Evolutionary conservation across 2,888 invertebrate genomes (phyloP).

Genomic region (Spodoptera exigua): DNA sequence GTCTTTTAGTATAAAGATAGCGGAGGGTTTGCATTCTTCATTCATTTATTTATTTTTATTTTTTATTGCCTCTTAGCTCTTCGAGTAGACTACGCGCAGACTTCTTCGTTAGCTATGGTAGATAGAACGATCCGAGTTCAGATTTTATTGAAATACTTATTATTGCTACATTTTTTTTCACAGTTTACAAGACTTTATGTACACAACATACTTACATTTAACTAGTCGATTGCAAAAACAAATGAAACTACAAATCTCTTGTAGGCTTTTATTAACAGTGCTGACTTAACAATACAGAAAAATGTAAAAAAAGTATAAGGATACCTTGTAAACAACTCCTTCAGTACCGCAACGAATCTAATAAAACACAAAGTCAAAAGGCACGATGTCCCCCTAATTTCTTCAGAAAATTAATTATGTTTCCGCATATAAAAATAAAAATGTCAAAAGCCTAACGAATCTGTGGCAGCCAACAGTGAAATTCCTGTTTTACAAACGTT

Average conservation of each 20-base stretch:
- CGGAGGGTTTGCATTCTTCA: constrained; percentile 4
- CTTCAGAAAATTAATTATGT: constrained; percentile 27
- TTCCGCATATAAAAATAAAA: constrained; percentile 19
- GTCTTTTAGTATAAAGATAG: constrained; percentile 29
- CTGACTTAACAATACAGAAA: not conserved
- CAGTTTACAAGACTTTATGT: no score
- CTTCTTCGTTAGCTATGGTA: no score
- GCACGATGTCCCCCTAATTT: constrained; percentile 15
- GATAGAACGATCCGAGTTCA: no score
- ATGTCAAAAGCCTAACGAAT: constrained; percentile 8
- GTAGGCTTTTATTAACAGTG: no score
- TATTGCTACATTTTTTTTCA: no score
- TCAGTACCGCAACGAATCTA: not conserved
- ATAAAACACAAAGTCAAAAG: constrained; percentile 1
- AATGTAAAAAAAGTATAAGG: not conserved
- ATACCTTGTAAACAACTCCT: not conserved
- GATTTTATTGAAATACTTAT: no score
- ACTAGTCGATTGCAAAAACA: no score
- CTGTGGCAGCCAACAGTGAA: constrained; percentile 37
- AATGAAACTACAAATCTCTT: no score
- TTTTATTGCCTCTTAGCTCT: no score
- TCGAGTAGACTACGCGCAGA: no score
- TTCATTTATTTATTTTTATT: not conserved
- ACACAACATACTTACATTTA: no score
- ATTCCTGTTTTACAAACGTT: constrained; percentile 41